Conservation (phyloP, 2,113 vertebrate species). For the Edolisoma coerulescens region DNA sequence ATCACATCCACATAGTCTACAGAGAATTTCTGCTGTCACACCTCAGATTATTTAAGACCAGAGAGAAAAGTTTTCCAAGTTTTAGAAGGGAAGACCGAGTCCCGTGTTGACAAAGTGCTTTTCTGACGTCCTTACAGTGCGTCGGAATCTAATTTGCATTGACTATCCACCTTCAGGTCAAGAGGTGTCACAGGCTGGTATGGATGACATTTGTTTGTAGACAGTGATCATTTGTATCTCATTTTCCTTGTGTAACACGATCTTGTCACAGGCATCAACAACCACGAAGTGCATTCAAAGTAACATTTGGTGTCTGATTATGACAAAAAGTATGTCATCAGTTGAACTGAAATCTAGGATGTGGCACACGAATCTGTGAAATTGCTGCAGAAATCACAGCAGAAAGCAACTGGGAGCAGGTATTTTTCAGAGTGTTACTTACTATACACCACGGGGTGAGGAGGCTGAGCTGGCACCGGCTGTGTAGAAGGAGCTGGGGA, state of each 20-base stretch:
- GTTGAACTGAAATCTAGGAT: neutral
- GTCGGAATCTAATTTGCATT: neutral
- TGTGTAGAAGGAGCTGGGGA: conserved; percentile 64
- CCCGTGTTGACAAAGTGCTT: neutral
- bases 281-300: neutral
- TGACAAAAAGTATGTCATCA: neutral
- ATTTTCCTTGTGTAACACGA: neutral
- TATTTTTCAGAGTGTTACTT: conserved; percentile 57
- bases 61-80: neutral
- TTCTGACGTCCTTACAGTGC: neutral
- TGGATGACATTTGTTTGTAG: neutral
- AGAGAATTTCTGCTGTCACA: neutral
- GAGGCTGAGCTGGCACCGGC: conserved; percentile 67
- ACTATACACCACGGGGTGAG: conserved; percentile 79
- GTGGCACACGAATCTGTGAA: neutral
- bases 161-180: neutral
- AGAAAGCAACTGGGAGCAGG: neutral
- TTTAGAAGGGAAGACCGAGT: neutral
- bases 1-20: neutral
- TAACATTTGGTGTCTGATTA: neutral
- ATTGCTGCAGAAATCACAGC: neutral
- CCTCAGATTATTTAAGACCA: neutral
- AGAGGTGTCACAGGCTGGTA: neutral
- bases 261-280: neutral
- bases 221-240: neutral